Conservation (phyloP, 2,797 vertebrate species). For the Macropodus opercularis region DNA sequence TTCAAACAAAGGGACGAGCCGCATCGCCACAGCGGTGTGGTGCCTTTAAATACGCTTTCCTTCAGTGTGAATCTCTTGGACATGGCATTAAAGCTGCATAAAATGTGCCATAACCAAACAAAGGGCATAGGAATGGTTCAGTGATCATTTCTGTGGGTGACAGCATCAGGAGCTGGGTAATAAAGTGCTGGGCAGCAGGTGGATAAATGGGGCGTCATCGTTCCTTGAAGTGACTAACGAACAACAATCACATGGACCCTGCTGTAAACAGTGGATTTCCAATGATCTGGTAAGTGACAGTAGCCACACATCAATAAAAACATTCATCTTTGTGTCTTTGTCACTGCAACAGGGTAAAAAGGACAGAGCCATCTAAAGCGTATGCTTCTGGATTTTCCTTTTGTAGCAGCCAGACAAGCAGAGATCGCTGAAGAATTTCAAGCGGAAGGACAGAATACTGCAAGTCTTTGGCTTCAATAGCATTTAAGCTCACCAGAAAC, state of each 20-base stretch:
- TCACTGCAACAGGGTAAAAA: slow-evolving; percentile 13
- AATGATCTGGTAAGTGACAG: slow-evolving; percentile 35
- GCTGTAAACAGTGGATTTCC: slow-evolving; percentile 26
- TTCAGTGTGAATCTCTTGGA: slow-evolving; percentile 52
- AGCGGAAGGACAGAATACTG: slow-evolving; percentile 56
- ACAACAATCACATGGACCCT: slow-evolving; percentile 31
- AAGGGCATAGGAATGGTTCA: slow-evolving; percentile 37
- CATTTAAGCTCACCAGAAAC: slow-evolving; percentile 69
- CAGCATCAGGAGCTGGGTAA: slow-evolving; percentile 48
- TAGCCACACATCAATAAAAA: slow-evolving; percentile 28
- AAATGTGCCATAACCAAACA: slow-evolving; percentile 49
- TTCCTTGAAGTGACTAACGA: slow-evolving; percentile 39
- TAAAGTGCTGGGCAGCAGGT: slow-evolving; percentile 74
- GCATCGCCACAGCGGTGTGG: slow-evolving; percentile 22
- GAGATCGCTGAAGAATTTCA: slow-evolving; percentile 59
- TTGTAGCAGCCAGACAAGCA: slow-evolving; percentile 43
- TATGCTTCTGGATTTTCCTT: slow-evolving; percentile 7
- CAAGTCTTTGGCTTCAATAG: slow-evolving; percentile 62
- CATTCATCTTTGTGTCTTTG: slow-evolving; percentile 40
- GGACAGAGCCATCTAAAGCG: slow-evolving; percentile 14
- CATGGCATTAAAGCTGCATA: slow-evolving; percentile 49
- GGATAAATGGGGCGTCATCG: slow-evolving; percentile 27
- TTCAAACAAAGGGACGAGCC: slow-evolving; percentile 43
- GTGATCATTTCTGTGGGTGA: slow-evolving; percentile 28
- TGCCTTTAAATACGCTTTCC: slow-evolving; percentile 37